Percentiles rank a stretch among this genome's conserved stretches.
phyloP scores from a whole-genome alignment of 2,113 vertebrate genomes.

The Campylomormyrus numenius region DNA sequence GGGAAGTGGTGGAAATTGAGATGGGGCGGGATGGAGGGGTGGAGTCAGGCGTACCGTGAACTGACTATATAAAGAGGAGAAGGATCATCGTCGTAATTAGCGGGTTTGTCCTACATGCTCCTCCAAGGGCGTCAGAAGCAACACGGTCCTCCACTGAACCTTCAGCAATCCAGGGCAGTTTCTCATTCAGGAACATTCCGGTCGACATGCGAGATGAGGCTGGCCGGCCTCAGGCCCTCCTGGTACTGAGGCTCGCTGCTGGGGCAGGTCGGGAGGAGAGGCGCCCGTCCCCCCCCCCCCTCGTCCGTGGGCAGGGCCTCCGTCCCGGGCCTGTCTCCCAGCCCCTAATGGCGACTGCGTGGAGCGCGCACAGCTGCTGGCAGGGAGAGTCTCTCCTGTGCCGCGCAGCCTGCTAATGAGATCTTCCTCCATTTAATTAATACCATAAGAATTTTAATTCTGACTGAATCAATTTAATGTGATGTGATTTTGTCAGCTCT shows the following conservation, averaged over 20 bases:
- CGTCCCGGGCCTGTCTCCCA: constrained; percentile 44
- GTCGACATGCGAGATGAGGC: neutral
- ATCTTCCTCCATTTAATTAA: constrained; percentile 99
- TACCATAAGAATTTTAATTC: constrained; percentile 99
- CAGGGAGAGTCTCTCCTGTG: constrained; percentile 83
- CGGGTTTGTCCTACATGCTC: neutral
- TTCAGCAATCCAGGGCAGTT: neutral
- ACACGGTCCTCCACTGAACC: neutral
- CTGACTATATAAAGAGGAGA: constrained; percentile 28
- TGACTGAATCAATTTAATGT: constrained; percentile 99
- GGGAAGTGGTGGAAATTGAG: constrained; percentile 31
- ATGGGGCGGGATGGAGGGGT: constrained; percentile 6
- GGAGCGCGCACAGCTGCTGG: constrained; percentile 86
- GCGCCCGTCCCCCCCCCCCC: constrained; percentile 36
- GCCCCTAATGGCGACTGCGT: constrained; percentile 64
- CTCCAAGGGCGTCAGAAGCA: neutral
- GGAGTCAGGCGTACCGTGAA: neutral
- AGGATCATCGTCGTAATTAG: constrained; percentile 51
- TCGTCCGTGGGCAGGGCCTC: constrained; percentile 16
- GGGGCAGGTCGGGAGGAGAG: constrained; percentile 39
- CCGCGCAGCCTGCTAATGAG: constrained; percentile 99
- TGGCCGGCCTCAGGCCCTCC: constrained; percentile 52
- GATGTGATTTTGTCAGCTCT: constrained; percentile 99
- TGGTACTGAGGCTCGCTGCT: constrained; percentile 48
- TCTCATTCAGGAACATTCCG: neutral